Conservation (phyloP, 2,888 invertebrate genomes). For the Oscheius sp. region DNA sequence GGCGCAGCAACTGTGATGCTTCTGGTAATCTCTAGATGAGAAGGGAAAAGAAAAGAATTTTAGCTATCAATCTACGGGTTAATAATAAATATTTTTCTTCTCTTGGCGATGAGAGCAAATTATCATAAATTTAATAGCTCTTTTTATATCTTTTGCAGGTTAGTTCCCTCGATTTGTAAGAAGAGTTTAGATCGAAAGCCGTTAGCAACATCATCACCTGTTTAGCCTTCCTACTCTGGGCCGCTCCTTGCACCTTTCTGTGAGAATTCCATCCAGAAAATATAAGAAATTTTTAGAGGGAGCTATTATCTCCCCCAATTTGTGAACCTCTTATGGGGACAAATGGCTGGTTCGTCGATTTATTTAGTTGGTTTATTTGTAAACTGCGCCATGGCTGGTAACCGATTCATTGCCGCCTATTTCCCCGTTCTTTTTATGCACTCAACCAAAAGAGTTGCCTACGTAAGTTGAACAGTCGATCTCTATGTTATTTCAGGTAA, state of each 20-base stretch:
- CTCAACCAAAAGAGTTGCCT: background rate
- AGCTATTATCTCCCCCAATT: slow-evolving; percentile 29
- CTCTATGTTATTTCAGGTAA: background rate
- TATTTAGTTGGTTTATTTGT: slow-evolving; percentile 22
- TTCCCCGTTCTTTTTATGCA: background rate
- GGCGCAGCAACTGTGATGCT: too few relatives aligned
- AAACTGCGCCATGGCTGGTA: background rate
- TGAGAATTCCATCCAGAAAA: background rate
- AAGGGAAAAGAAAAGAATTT: too few relatives aligned
- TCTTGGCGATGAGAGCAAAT: background rate
- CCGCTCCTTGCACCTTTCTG: slow-evolving; percentile 19
- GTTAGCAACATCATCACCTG: slow-evolving; percentile 24
- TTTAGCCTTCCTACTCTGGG: slow-evolving; percentile 11
- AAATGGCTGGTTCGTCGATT: slow-evolving; percentile 34
- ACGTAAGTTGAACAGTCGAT: background rate
- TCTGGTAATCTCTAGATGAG: too few relatives aligned
- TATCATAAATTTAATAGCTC: background rate
- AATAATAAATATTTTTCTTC: background rate
- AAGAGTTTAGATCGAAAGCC: slow-evolving; percentile 4
- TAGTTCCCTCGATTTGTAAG: background rate
- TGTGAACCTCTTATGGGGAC: slow-evolving; percentile 32
- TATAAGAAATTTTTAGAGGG: background rate
- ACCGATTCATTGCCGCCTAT: background rate
- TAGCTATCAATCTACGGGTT: background rate
- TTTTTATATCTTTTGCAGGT: background rate